phyloP scores from a whole-genome alignment of 2,113 vertebrate species.

The Alosa alosa region DNA sequence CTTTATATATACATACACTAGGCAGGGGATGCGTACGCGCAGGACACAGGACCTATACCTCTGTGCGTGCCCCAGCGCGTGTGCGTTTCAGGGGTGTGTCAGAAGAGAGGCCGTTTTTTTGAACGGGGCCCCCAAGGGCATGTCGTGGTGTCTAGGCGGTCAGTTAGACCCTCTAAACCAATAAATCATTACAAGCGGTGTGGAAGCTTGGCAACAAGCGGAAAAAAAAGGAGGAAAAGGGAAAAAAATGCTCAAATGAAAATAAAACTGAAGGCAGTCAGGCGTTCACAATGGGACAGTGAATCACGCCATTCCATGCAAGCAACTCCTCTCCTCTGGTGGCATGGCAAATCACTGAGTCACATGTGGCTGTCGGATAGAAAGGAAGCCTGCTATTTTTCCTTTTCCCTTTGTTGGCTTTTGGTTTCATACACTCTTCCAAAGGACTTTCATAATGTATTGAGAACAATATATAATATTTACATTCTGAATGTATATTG shows the following conservation, averaged over 20 bases:
- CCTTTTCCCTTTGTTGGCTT: background rate
- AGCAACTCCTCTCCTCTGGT: constrained; percentile 44
- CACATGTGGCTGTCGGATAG: constrained; percentile 25
- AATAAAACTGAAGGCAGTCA: background rate
- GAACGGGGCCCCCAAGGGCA: background rate
- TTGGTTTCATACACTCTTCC: background rate
- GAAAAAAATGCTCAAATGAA: background rate
- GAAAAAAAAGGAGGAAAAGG: background rate
- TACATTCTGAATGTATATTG: background rate
- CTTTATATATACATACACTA: background rate
- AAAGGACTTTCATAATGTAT: background rate
- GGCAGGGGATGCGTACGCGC: background rate
- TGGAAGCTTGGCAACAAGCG: background rate
- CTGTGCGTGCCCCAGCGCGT: background rate
- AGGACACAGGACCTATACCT: background rate
- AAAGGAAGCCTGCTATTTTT: background rate
- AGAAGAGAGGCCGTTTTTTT: background rate
- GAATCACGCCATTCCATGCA: constrained; percentile 32
- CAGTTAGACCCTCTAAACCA: background rate
- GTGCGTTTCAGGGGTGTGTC: background rate
- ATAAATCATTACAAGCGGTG: background rate
- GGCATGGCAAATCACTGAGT: constrained; percentile 35
- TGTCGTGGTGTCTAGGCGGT: background rate
- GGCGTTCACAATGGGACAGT: background rate
- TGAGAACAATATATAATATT: background rate